Evolutionary conservation across 2,797 vertebrate genomes (phyloP).

Genomic region (Threskiornis aethiopicus): DNA sequence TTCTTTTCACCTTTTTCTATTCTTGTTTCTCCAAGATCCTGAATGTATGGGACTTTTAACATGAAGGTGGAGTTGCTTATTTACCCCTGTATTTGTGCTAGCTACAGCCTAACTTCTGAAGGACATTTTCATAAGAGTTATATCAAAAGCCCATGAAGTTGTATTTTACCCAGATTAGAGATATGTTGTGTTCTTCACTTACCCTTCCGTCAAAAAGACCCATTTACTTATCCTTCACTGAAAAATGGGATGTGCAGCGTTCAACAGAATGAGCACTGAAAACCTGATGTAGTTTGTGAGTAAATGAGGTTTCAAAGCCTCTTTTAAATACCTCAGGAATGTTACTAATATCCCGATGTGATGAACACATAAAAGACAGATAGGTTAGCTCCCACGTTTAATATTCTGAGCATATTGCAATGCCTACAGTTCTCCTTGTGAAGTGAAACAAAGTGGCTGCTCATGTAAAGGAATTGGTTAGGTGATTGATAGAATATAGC

Average conservation of each 20-base stretch:
- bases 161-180: not conserved
- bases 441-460: not conserved
- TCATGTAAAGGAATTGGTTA: not conserved
- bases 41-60: not conserved
- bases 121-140: not conserved
- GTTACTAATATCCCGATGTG: not conserved
- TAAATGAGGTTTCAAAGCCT: slow-evolving; percentile 1
- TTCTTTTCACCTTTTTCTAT: not conserved
- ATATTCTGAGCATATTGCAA: not conserved
- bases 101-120: not conserved
- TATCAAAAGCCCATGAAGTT: not conserved
- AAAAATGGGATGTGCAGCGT: not conserved
- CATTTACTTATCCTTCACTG: not conserved
- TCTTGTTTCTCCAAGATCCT: not conserved
- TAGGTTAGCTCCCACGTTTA: not conserved
- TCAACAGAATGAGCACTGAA: not conserved
- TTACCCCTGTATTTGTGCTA: not conserved
- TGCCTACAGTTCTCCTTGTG: not conserved
- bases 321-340: not conserved
- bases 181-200: not conserved
- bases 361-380: not conserved
- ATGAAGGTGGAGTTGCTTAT: not conserved
- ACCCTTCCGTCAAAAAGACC: not conserved
- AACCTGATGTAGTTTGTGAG: not conserved
- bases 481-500: not conserved